A percentile compares a stretch with the other conserved stretches of the same genome.
These are phyloP conservation scores for Ethmia dodecea DNA, from an alignment of 2,888 invertebrate species.

Conservation along the genomic window DNA sequence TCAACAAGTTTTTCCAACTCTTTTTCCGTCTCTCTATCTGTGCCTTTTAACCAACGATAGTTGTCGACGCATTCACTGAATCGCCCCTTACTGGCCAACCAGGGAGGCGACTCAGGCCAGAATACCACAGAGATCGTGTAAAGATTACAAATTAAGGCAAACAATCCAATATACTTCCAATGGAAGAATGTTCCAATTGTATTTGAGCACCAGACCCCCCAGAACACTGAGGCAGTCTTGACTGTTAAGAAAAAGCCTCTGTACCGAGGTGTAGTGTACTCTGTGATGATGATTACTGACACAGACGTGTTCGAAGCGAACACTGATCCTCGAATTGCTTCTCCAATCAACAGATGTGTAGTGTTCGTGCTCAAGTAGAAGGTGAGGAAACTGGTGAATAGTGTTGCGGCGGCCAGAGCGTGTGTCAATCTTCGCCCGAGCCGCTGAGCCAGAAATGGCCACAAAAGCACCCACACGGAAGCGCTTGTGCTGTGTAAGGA, in stretches of 20 bases:
- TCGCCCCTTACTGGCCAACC: slow-evolving; percentile 21
- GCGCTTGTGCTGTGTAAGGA: slow-evolving; percentile 17
- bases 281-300: slow-evolving; percentile 18
- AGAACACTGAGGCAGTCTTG: slow-evolving; percentile 18
- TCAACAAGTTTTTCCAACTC: slow-evolving; percentile 19
- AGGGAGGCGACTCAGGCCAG: slow-evolving; percentile 25
- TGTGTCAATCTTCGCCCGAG: slow-evolving; percentile 19
- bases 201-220: slow-evolving; percentile 22
- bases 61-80: slow-evolving; percentile 22
- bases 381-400: slow-evolving; percentile 11
- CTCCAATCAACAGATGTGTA: slow-evolving; percentile 18
- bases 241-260: slow-evolving; percentile 20
- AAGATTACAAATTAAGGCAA: slow-evolving; percentile 14
- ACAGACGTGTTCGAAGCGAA: slow-evolving; percentile 10
- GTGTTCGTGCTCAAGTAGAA: slow-evolving; percentile 18
- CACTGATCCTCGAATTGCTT: slow-evolving; percentile 15
- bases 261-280: slow-evolving; percentile 21
- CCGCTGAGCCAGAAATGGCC: slow-evolving; percentile 14
- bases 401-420: slow-evolving; percentile 9
- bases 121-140: slow-evolving; percentile 14
- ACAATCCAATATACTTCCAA: slow-evolving; percentile 20
- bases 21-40: slow-evolving; percentile 14
- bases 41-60: slow-evolving; percentile 18
- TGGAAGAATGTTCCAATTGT: slow-evolving; percentile 19
- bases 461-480: slow-evolving; percentile 16